Base-by-base conservation (phyloP, 2,113 vertebrate genomes). In the Paramisgurnus dabryanus region DNA sequence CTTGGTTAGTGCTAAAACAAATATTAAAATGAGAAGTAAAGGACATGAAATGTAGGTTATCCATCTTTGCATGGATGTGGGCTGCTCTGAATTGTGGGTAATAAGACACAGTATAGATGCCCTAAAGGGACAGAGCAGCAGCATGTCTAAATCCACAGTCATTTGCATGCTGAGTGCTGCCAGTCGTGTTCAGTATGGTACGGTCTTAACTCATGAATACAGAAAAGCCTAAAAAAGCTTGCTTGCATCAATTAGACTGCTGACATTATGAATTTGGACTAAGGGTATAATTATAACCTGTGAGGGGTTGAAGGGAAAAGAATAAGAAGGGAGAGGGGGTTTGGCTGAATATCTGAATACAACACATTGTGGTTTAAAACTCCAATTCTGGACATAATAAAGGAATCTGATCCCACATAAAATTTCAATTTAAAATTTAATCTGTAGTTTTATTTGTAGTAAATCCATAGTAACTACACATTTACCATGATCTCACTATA, bases 241-340 rank as follows among this genome's bases (percentile, higher is more conserved):
- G 88, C 89, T 89, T 92, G 89, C 86, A 82, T 85, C 92, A 93
- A 92, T 93, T 90, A 94, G 91, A 91, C 91, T 89, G 86, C 89
- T 93, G 88, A 92, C 92, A 87, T 94, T 92, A 93, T 92, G 92
- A 91, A 93, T 92, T 91, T 92, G 90, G 87, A 92, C 87, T 80
- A 86, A 89, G 82, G 87, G 55, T 78, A 90, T 90, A 91, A 93
- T 93, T 91, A 93, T 89, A 92, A 89, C 87, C 89, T 91, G 86
- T 89, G 92, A 93, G 43, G 69, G 78, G 41, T 69, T 80, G 67
- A 79, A 57, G 8, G 8, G 72, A 79, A 58, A 72, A 70, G 72
- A 18, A 73, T 74, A 76, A 78, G 69, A 17, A 3, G 8, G 6
- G 15, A 17, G 53, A 57, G 5, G 15, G 55, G 55, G 55, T 17